Evolutionary conservation across 2,113 vertebrate genomes (phyloP).

Genomic region (Myxocyprinus asiaticus): DNA sequence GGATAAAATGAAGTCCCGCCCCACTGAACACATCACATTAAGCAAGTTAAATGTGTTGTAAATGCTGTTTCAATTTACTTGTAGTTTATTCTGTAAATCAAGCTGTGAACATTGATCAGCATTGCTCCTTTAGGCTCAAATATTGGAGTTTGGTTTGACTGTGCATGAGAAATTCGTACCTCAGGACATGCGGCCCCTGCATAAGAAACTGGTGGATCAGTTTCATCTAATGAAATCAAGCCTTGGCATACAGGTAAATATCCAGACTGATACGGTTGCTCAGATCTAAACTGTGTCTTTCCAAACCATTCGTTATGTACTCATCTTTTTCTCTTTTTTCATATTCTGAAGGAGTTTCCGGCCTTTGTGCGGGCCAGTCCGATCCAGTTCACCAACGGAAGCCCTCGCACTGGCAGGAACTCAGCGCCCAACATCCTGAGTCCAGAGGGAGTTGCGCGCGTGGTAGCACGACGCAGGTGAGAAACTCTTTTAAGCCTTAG

Average conservation of each 20-base stretch:
- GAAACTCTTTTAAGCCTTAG: background rate
- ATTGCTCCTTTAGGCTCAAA: slow-evolving; percentile 82
- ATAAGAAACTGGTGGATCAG: slow-evolving; percentile 97
- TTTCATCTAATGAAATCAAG: slow-evolving; percentile 99
- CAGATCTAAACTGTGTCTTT: background rate
- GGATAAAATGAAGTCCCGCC: too few relatives aligned
- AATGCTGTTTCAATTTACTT: background rate
- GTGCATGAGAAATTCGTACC: slow-evolving; percentile 97
- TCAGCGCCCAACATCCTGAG: slow-evolving; percentile 90
- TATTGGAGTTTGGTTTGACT: slow-evolving; percentile 91
- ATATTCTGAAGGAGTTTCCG: slow-evolving; percentile 83
- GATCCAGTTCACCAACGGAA: slow-evolving; percentile 93
- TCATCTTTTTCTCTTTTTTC: background rate
- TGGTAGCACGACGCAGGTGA: slow-evolving; percentile 90
- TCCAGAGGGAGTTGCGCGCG: slow-evolving; percentile 83
- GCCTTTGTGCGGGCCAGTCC: slow-evolving; percentile 89
- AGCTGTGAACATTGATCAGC: background rate
- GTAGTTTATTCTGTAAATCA: background rate
- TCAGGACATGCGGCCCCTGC: slow-evolving; percentile 95
- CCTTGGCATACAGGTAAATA: slow-evolving; percentile 90
- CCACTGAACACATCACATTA: background rate
- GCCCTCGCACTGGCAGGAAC: slow-evolving; percentile 88
- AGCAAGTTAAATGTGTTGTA: background rate
- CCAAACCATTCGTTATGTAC: background rate
- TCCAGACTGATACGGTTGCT: background rate